Base-by-base conservation (phyloP, 1,140 invertebrate genomes). In the Rhysida immarginata region DNA sequence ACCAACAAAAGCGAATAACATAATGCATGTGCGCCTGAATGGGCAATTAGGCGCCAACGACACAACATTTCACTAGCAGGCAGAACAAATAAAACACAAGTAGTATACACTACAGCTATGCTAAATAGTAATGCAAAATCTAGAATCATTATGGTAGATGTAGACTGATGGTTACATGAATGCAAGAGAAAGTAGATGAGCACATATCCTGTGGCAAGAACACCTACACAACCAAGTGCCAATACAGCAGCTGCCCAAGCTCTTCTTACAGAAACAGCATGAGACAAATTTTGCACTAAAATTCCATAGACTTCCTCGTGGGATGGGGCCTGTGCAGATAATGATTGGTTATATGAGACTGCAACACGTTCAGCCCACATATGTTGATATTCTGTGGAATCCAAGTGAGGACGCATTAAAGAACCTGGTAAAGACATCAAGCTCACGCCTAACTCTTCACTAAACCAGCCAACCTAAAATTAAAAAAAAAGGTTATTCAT, bases 81-180 rank as follows among this genome's bases (percentile, higher is more conserved):
- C 53, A 74, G 61, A n/a, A 73, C 64, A 56, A 71, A 75, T 24
- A 74, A 55, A 44, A 68, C 68, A 16, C 71, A 67, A 18, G 69
- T 73, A 2, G 64, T 59, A 58, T 71, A 75, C 14, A 75, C 58
- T 41, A 65, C 63, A 54, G 73, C 66, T 20, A 76, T 67, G 13
- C 71, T 66, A 14, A 74, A 49, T 1, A 77, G 64, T 21, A 75
- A 68, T 8, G 70, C 49, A 24, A 74, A 67, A 24, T 71, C 72
- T 14, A 77, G 60, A 13, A 68, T 66, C 61, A 75, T 71, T n/a
- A n/a, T n/a, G 59, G 73, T 75, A 25, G 72, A 73, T 54, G 66
- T 66, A 5, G 76, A 58, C 1, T 72, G 69, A 16, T 72, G 66
- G 51, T 73, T 70, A 57, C 74, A 76, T 23, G 73, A 65, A 56